Evolutionary conservation across 2,888 invertebrate genomes (phyloP), one percentile per base, ranked within the genome.

Genomic region (Sisyra nigra): DNA sequence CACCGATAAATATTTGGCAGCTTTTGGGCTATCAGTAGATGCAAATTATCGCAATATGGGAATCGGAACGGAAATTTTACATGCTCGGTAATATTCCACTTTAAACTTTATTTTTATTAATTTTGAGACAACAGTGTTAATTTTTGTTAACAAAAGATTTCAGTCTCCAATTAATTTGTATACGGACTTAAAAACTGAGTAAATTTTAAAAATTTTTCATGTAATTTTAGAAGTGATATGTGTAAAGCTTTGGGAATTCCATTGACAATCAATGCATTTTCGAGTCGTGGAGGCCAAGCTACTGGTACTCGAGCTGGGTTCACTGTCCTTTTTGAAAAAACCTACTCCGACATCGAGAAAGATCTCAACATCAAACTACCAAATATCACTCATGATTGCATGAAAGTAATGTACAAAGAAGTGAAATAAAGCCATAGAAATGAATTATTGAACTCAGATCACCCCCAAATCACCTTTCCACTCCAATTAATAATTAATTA

Each of bases 221-320:
- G n/a, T n/a, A n/a, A n/a, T 35, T 55, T 10, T 57, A 69, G 69
- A 45, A 54, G 67, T 33, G 67, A 66, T 0, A 54, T 69, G 2
- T 68, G 69, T 58, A 64, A 63, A 48, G 63, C 67, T 0, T 52
- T 68, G 0, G 58, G 55, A 10, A 49, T 69, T 17, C 62, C 58
- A 38, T 57, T 68, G 1, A 68, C 69, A 2, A 66, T 61, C 0
- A 69, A 68, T 0, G 67, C 68, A 0, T 69, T 69, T 55, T 68
- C 69, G 0, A 68, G 68, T 0, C 64, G 59, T 0, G 66, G 66
- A 0, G 69, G 69, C 0, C 69, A 69, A 46, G 57, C 62, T 0
- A 61, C 67, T 2, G 69, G 68, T 2, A 60, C 57, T 46, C 67
- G 66, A 45, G 65, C 66, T 1, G 68, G 68, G 2, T 69, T 68